Percentiles rank a stretch among this genome's conserved stretches.
These are phyloP conservation scores for Macrosoma leucophasiata DNA, from an alignment of 2,888 invertebrate genomes.

Conservation along the genomic window DNA sequence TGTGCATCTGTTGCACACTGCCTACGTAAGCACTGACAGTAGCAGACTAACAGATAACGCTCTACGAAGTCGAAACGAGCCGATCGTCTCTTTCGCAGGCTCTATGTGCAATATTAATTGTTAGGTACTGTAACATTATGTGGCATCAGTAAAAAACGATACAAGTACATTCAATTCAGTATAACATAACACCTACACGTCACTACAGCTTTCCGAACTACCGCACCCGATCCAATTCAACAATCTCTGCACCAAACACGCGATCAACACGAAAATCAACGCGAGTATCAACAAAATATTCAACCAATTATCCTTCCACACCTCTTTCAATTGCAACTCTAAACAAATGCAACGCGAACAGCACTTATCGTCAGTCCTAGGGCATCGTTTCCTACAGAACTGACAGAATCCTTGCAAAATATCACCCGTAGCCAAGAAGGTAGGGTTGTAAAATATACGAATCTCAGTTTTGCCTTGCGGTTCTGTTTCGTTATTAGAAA, in stretches of 20 bases:
- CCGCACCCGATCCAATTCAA: constrained; percentile 40
- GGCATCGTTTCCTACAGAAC: constrained; percentile 52
- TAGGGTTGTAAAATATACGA: constrained; percentile 66
- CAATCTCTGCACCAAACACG: constrained; percentile 50
- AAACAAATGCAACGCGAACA: constrained; percentile 54
- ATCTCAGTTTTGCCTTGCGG: constrained; percentile 55
- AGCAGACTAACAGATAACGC: too few relatives aligned
- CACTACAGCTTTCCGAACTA: constrained; percentile 29
- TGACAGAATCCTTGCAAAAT: constrained; percentile 46
- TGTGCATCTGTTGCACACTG: too few relatives aligned
- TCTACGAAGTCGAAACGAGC: too few relatives aligned
- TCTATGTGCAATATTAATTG: too few relatives aligned
- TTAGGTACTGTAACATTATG: too few relatives aligned
- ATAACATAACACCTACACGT: too few relatives aligned
- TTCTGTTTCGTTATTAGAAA: constrained; percentile 37
- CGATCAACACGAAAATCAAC: constrained; percentile 49
- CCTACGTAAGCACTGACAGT: too few relatives aligned
- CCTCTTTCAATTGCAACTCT: constrained; percentile 45
- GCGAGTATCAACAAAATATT: constrained; percentile 55
- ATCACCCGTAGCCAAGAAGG: constrained; percentile 45
- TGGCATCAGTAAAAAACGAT: too few relatives aligned
- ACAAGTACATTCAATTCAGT: too few relatives aligned
- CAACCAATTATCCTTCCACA: constrained; percentile 64
- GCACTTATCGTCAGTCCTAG: constrained; percentile 52
- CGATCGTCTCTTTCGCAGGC: too few relatives aligned